Percentiles rank a stretch among this genome's conserved stretches.
These are phyloP conservation scores for Synanthedon formicaeformis DNA, from an alignment of 2,888 invertebrate genomes.

Conservation along the genomic window DNA sequence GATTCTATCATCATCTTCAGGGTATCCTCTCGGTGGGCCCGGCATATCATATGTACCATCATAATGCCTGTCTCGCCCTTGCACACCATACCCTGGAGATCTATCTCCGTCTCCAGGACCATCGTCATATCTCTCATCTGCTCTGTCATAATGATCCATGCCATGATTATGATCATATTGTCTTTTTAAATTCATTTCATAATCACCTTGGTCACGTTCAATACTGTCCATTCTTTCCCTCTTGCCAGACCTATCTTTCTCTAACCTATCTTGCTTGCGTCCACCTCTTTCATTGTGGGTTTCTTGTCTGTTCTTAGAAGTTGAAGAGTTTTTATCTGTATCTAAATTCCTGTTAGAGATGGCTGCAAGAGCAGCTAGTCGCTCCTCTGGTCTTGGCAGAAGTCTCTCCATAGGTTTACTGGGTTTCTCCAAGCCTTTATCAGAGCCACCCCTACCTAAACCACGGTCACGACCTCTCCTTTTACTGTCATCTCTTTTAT, in stretches of 20 bases:
- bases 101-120: slow-evolving; percentile 53
- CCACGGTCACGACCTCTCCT: slow-evolving; percentile 61
- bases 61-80: slow-evolving; percentile 57
- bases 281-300: slow-evolving; percentile 58
- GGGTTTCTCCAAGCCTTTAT: slow-evolving; percentile 73
- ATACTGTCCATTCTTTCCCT: slow-evolving; percentile 58
- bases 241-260: slow-evolving; percentile 65
- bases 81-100: slow-evolving; percentile 52
- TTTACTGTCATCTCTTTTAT: slow-evolving; percentile 65
- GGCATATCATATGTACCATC: slow-evolving; percentile 57
- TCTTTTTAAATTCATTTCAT: slow-evolving; percentile 53
- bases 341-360: slow-evolving; percentile 60
- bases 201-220: slow-evolving; percentile 61
- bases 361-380: slow-evolving; percentile 71
- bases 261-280: slow-evolving; percentile 58
- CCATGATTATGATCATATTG: slow-evolving; percentile 60
- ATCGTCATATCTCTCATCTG: slow-evolving; percentile 56
- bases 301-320: slow-evolving; percentile 61
- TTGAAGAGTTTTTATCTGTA: slow-evolving; percentile 54
- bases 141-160: slow-evolving; percentile 63
- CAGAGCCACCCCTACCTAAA: slow-evolving; percentile 47
- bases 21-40: slow-evolving; percentile 59
- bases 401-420: slow-evolving; percentile 73
- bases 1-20: slow-evolving; percentile 67
- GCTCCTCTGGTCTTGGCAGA: slow-evolving; percentile 73